These are phyloP conservation scores for Chromobotia macracanthus DNA, from an alignment of 2,797 vertebrate species.

Conservation along the genomic window DNA sequence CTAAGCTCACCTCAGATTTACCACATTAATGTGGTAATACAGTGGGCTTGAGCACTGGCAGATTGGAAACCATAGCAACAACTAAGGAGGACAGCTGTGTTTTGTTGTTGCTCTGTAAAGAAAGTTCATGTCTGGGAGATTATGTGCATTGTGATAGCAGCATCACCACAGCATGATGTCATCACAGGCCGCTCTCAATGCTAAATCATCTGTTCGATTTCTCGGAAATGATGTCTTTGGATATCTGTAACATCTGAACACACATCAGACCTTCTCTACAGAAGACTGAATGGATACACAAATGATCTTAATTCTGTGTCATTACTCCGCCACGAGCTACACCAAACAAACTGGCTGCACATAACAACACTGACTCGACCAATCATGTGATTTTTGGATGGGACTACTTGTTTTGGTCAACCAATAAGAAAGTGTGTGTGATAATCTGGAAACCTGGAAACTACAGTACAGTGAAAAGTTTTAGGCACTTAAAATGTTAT, in stretches of 20 bases:
- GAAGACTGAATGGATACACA: background rate
- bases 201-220: background rate
- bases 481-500: too few species aligned
- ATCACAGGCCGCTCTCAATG: background rate
- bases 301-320: background rate
- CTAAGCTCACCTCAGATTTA: conserved; percentile 50
- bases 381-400: background rate
- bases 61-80: conserved; percentile 30
- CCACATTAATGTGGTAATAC: background rate
- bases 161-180: background rate
- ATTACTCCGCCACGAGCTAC: background rate
- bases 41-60: background rate
- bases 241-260: background rate
- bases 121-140: background rate
- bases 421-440: background rate
- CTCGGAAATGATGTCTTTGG: background rate
- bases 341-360: background rate
- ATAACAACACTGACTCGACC: background rate
- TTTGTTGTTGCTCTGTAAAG: background rate
- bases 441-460: background rate
- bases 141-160: background rate
- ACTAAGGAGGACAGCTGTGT: background rate
- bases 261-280: background rate
- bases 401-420: background rate
- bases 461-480: background rate